phyloP scores from a whole-genome alignment of 2,888 invertebrate genomes.

The Agriopis aurantiaria region DNA sequence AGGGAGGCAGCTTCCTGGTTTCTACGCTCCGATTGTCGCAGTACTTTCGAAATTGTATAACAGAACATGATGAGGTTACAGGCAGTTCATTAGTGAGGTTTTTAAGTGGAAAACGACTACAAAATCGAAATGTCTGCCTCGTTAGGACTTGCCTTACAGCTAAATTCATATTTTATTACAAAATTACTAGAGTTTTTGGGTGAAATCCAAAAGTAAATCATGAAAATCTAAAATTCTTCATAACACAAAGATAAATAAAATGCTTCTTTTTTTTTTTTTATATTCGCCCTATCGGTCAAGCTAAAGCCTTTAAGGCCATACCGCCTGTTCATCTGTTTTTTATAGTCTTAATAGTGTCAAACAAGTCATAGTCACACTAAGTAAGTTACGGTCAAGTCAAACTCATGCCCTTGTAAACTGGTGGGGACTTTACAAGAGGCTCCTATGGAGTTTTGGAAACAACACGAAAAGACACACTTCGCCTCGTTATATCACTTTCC shows the following conservation, averaged over 20 bases:
- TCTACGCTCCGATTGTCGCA: conserved; percentile 69
- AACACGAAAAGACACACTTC: too few relatives aligned
- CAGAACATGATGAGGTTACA: conserved; percentile 74
- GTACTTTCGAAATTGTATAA: conserved; percentile 75
- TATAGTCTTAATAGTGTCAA: too few relatives aligned
- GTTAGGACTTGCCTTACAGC: conserved; percentile 73
- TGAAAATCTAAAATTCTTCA: conserved; percentile 43
- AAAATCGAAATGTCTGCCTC: conserved; percentile 72
- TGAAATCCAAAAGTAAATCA: conserved; percentile 56
- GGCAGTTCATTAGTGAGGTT: conserved; percentile 66
- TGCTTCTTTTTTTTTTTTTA: too few relatives aligned
- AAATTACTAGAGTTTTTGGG: conserved; percentile 47
- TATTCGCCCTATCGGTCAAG: too few relatives aligned
- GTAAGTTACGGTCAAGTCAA: too few relatives aligned
- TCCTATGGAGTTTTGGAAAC: too few relatives aligned
- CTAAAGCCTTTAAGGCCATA: too few relatives aligned
- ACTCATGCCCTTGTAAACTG: too few relatives aligned
- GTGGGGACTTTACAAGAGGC: too few relatives aligned
- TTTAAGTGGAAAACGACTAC: conserved; percentile 70
- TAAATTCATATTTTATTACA: conserved; percentile 73
- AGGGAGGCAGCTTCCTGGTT: conserved; percentile 83
- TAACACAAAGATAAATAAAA: conserved; percentile 38
- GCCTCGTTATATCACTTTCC: too few relatives aligned
- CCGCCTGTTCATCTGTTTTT: too few relatives aligned
- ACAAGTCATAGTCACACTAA: too few relatives aligned